Evolutionary conservation across 2,888 invertebrate species (phyloP), one percentile per base, ranked within the genome.

Genomic region (Entomobrya proxima): DNA sequence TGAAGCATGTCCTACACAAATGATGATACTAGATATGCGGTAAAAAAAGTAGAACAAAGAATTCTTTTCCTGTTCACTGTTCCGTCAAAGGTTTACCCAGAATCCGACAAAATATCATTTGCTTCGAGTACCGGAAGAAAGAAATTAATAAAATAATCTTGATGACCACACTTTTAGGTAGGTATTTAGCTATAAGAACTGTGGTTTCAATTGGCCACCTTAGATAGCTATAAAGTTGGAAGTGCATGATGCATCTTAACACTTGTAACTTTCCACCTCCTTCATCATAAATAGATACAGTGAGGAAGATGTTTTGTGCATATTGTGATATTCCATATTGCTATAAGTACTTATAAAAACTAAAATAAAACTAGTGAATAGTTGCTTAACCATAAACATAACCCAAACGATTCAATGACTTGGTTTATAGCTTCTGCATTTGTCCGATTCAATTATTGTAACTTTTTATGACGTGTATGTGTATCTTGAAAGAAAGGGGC

Each of bases 11-110:
- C n/a, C n/a, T n/a, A n/a, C n/a, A n/a, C n/a, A n/a, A n/a, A n/a
- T n/a, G n/a, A n/a, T n/a, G n/a, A n/a, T n/a, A n/a, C n/a, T n/a
- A n/a, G n/a, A n/a, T n/a, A n/a, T n/a, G n/a, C n/a, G n/a, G n/a
- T n/a, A 50, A 18, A 18, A 50, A 72, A 74, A 50, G 50, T 74
- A 74, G 74, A 18, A 21, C 74, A 74, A 32, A 74, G 5, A 21
- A 6, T 75, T 35, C 32, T 75, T 52, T 55, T 67, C 67, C 67
- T 67, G 37, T 18, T 11, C 21, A 3, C 1, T 58, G 30, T 58
- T 58, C 30, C 27, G 18, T 30, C 30, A 58, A 11, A 30, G 30
- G 21, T n/a, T 18, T 27, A 67, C 27, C 21, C 9, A 11, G 58
- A 58, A 4, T 30, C 30, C 35, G 32, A 18, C 61, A 15, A 40